phyloP scores from a whole-genome alignment of 2,888 invertebrate species.

The Oligia latruncula region DNA sequence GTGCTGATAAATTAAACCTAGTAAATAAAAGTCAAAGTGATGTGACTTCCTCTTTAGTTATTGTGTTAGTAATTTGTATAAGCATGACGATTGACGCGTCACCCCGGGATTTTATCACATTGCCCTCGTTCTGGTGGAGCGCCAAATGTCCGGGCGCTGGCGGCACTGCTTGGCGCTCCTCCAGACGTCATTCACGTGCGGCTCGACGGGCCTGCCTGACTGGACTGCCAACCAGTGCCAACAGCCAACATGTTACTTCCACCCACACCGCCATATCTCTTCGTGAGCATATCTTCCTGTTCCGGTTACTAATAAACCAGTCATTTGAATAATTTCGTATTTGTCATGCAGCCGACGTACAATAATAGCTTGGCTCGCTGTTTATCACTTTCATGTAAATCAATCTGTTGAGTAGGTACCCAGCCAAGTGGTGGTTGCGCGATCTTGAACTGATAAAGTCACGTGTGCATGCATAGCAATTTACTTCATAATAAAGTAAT shows the following conservation, averaged over 20 bases:
- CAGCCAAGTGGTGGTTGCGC: constrained; percentile 52
- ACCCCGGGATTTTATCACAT: constrained; percentile 75
- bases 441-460: constrained; percentile 56
- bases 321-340: constrained; percentile 42
- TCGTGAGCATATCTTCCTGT: constrained; percentile 78
- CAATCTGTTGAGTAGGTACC: constrained; percentile 29
- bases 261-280: constrained; percentile 72
- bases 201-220: constrained; percentile 53
- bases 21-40: constrained; percentile 4
- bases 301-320: constrained; percentile 74
- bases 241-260: constrained; percentile 72
- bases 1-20: neutral
- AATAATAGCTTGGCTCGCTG: constrained; percentile 21
- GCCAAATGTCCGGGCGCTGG: constrained; percentile 78
- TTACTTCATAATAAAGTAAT: constrained; percentile 40
- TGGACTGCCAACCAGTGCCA: constrained; percentile 13
- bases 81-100: constrained; percentile 54
- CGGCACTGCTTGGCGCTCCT: constrained; percentile 70
- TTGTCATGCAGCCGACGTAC: constrained; percentile 17
- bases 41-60: constrained; percentile 31
- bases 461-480: constrained; percentile 47
- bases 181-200: constrained; percentile 80
- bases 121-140: constrained; percentile 77
- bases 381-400: constrained; percentile 38
- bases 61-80: constrained; percentile 56